Conservation (phyloP, 2,888 invertebrate genomes). For the Onthophagus sagittarius region DNA sequence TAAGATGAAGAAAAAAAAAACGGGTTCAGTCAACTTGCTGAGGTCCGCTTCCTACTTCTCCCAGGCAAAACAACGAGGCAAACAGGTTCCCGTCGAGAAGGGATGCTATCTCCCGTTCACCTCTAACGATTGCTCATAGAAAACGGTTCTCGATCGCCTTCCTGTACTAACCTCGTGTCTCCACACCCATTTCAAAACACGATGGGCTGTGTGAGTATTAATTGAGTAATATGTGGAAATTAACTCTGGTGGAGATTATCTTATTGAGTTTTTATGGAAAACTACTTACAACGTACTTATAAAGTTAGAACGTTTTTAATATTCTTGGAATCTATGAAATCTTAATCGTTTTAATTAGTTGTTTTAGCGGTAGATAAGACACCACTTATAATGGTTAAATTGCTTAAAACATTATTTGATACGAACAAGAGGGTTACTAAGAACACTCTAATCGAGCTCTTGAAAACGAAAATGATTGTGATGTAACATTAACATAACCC, state of each 20-base stretch:
- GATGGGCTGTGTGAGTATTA: not conserved
- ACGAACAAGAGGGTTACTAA: too few relatives aligned
- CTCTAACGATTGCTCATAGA: not conserved
- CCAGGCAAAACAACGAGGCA: not conserved
- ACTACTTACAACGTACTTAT: not conserved
- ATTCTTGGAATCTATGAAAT: too few relatives aligned
- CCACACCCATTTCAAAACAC: not conserved
- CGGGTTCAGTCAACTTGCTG: conserved; percentile 8
- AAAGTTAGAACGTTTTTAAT: too few relatives aligned
- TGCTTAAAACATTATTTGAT: too few relatives aligned
- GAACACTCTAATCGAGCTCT: too few relatives aligned
- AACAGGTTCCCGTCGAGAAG: not conserved
- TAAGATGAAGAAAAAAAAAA: conserved; percentile 1
- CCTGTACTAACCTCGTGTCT: not conserved
- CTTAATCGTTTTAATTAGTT: too few relatives aligned
- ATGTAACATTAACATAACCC: too few relatives aligned
- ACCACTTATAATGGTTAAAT: too few relatives aligned
- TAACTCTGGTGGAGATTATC: not conserved
- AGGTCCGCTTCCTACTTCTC: conserved; percentile 4
- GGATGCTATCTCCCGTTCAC: not conserved
- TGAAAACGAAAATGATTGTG: too few relatives aligned
- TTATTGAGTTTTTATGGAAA: not conserved
- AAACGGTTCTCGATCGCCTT: not conserved
- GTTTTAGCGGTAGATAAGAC: too few relatives aligned
- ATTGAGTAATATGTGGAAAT: not conserved